Conservation (phyloP, 2,113 vertebrate genomes). For the Chauna torquata region DNA sequence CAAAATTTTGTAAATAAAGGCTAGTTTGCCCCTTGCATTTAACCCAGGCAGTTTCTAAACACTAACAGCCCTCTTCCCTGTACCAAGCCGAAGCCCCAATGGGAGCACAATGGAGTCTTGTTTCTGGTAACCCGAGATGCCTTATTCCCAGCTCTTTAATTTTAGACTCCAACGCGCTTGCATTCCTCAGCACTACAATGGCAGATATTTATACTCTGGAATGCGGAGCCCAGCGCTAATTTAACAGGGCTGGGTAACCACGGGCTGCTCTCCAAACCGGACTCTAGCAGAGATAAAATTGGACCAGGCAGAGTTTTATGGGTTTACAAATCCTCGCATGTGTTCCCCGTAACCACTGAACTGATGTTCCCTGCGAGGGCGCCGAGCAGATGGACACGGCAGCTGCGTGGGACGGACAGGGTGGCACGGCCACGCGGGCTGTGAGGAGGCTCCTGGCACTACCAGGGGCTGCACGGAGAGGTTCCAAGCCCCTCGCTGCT, state of each 20-base stretch:
- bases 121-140: constrained; percentile 76
- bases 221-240: constrained; percentile 55
- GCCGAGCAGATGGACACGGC: not conserved
- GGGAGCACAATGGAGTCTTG: constrained; percentile 75
- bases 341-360: not conserved
- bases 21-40: not conserved
- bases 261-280: not conserved
- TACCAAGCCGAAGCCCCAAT: constrained; percentile 10
- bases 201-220: constrained; percentile 76
- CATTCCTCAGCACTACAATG: constrained; percentile 76
- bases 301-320: not conserved
- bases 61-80: not conserved
- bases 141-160: constrained; percentile 66
- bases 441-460: not conserved
- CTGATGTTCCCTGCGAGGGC: not conserved
- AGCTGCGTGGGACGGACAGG: not conserved
- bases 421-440: not conserved
- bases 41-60: not conserved
- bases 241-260: constrained; percentile 35
- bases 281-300: not conserved
- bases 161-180: constrained; percentile 65
- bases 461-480: fast-evolving
- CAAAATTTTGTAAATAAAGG: not conserved
- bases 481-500: fast-evolving
- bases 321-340: not conserved